A percentile compares a stretch with the other conserved stretches of the same genome.
phyloP scores from a whole-genome alignment of 2,888 invertebrate species.

The Lepeophtheirus nordmannii region DNA sequence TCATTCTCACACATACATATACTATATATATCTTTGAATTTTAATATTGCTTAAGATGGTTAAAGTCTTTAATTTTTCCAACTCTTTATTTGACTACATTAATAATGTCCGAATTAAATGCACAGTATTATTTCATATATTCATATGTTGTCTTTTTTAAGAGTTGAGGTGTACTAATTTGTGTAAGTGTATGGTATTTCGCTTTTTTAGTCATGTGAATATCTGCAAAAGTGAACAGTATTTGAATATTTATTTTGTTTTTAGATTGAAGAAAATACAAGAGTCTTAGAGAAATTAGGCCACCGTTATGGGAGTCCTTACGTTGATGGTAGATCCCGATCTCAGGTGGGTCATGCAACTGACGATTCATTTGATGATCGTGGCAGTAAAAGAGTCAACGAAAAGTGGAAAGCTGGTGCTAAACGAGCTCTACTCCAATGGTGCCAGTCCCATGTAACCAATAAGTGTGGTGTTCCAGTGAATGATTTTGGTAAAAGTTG shows the following conservation, averaged over 20 bases:
- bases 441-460: constrained; percentile 80
- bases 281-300: constrained; percentile 67
- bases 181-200: no score
- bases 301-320: constrained; percentile 45
- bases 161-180: no score
- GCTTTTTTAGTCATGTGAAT: no score
- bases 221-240: no score
- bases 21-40: no score
- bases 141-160: no score
- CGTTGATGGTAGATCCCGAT: constrained; percentile 1
- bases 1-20: no score
- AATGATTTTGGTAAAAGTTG: constrained; percentile 87
- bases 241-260: constrained; percentile 27
- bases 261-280: constrained; percentile 87
- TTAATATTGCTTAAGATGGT: no score
- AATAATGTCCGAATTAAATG: no score
- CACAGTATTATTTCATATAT: no score
- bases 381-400: constrained; percentile 31
- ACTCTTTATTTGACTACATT: no score
- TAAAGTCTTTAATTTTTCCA: no score
- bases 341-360: neutral
- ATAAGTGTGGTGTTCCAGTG: constrained; percentile 46
- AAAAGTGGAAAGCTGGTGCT: constrained; percentile 72
- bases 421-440: constrained; percentile 78
- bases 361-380: constrained; percentile 1